A percentile compares a stretch with the other conserved stretches of the same genome.
Evolutionary conservation across 2,888 invertebrate genomes (phyloP).

Genomic region (Apamea epomidion): DNA sequence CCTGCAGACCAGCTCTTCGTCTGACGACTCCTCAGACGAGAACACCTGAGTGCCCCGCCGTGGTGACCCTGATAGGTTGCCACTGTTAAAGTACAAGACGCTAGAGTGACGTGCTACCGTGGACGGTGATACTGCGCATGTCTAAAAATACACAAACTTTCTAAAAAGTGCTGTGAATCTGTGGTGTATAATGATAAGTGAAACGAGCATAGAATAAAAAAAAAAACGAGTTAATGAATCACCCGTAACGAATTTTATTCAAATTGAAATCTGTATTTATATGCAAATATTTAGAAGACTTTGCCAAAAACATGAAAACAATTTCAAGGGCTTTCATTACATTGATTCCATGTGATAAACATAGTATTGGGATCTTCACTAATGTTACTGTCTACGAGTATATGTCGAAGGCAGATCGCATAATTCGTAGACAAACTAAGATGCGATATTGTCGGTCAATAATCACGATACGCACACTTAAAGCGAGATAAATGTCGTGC

Average conservation of each 20-base stretch:
- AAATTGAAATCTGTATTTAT: constrained; percentile 37
- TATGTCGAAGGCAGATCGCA: background rate
- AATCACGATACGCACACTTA: constrained; percentile 64
- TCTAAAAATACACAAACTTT: constrained; percentile 60
- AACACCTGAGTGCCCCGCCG: constrained; percentile 89
- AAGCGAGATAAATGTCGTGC: constrained; percentile 42
- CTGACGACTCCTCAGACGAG: constrained; percentile 88
- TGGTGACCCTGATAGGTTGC: constrained; percentile 88
- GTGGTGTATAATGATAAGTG: constrained; percentile 70
- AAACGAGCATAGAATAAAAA: constrained; percentile 38
- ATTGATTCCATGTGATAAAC: constrained; percentile 48
- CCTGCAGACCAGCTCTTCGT: constrained; percentile 92
- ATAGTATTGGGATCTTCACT: constrained; percentile 40
- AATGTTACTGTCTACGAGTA: constrained; percentile 32
- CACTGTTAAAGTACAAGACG: constrained; percentile 87
- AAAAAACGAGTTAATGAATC: constrained; percentile 36
- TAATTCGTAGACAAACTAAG: constrained; percentile 34
- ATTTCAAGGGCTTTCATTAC: constrained; percentile 40
- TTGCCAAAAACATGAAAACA: constrained; percentile 28
- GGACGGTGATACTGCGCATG: constrained; percentile 36
- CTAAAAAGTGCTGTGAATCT: constrained; percentile 80
- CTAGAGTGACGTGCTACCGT: constrained; percentile 76
- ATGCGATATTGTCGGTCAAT: constrained; percentile 54
- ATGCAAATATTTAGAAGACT: constrained; percentile 46
- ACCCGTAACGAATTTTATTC: constrained; percentile 38